phyloP scores from a whole-genome alignment of 2,888 invertebrate genomes.

The Mythimna loreyi region DNA sequence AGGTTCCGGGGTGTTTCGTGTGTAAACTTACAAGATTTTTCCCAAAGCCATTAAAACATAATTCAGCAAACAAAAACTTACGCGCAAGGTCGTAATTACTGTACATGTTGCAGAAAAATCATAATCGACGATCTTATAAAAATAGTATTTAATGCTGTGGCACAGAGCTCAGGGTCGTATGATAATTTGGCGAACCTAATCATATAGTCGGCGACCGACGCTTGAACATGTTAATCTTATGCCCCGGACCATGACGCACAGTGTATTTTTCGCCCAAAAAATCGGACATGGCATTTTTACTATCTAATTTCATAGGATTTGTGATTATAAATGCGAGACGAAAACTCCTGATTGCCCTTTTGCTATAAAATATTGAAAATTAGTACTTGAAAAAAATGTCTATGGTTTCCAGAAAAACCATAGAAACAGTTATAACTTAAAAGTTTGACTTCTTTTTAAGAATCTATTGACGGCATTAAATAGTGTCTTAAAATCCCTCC shows the following conservation, averaged over 20 bases:
- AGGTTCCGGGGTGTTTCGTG: neutral
- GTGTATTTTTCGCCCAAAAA: no score
- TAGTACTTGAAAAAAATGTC: no score
- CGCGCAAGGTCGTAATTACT: neutral
- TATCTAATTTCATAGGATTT: no score
- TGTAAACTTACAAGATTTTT: slow-evolving; percentile 14
- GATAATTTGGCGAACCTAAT: slow-evolving; percentile 57
- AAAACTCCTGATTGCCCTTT: no score
- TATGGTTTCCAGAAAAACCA: no score
- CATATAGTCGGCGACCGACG: slow-evolving; percentile 38
- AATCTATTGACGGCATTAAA: no score
- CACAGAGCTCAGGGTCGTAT: slow-evolving; percentile 58
- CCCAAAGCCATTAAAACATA: neutral
- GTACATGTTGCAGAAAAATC: slow-evolving; percentile 30
- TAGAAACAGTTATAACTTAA: no score
- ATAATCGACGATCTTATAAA: slow-evolving; percentile 31
- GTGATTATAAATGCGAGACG: no score
- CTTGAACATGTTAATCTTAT: slow-evolving; percentile 56
- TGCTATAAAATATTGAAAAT: no score
- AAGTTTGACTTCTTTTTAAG: no score
- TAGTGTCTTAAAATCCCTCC: no score
- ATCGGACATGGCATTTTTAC: no score
- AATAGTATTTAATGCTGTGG: slow-evolving; percentile 36
- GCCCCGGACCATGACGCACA: slow-evolving; percentile 55
- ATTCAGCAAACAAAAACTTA: neutral